Evolutionary conservation across 2,797 vertebrate genomes (phyloP).

Genomic region (Lepus townsendii): DNA sequence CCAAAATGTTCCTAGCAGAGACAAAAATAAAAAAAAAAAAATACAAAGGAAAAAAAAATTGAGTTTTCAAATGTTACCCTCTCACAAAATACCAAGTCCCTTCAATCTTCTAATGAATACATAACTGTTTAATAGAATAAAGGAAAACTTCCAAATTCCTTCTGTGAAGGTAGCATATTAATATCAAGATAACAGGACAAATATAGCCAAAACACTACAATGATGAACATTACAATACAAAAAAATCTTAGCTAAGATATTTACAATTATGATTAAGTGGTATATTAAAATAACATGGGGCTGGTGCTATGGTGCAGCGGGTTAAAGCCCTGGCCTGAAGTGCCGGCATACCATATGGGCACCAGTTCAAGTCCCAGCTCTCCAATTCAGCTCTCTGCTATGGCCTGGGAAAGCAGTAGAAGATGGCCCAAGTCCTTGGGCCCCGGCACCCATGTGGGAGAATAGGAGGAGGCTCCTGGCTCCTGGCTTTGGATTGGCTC

Average conservation of each 20-base stretch:
- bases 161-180: background rate
- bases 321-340: too few species aligned
- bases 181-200: background rate
- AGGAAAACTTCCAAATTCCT: background rate
- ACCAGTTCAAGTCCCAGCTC: too few species aligned
- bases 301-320: too few species aligned
- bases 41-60: background rate
- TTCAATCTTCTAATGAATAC: background rate
- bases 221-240: background rate
- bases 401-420: too few species aligned
- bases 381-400: too few species aligned
- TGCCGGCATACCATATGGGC: too few species aligned
- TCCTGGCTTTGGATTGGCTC: too few species aligned
- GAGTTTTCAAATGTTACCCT: background rate
- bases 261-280: background rate
- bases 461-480: too few species aligned
- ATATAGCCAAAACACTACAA: background rate
- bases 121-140: background rate
- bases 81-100: background rate
- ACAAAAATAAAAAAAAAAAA: background rate
- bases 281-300: background rate
- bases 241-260: background rate
- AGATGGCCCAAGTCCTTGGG: too few species aligned
- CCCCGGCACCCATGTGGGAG: too few species aligned
- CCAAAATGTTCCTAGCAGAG: conserved; percentile 8